phyloP scores from a whole-genome alignment of 2,888 invertebrate genomes.

The Eurytoma adleriae region DNA sequence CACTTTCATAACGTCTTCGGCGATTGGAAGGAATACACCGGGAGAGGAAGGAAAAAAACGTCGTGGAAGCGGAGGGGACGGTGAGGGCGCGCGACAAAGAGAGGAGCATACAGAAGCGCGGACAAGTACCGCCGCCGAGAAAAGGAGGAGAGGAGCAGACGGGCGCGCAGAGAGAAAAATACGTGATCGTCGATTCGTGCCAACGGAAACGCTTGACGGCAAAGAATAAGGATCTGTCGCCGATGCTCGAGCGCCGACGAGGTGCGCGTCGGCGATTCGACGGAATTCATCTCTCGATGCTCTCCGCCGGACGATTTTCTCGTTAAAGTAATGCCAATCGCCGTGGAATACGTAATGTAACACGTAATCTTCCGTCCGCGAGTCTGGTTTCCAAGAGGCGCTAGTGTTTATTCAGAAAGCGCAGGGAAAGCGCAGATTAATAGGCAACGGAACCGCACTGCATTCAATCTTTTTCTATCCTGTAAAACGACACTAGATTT shows the following conservation, averaged over 20 bases:
- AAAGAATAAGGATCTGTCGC: constrained; percentile 32
- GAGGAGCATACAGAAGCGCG: not conserved
- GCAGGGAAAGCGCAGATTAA: not conserved
- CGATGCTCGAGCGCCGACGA: constrained; percentile 4
- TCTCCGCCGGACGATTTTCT: constrained; percentile 19
- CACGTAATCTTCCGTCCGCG: no score
- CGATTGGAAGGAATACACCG: not conserved
- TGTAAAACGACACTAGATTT: no score
- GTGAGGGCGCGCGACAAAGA: not conserved
- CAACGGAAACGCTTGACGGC: constrained; percentile 36
- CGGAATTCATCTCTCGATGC: not conserved
- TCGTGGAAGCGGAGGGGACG: not conserved
- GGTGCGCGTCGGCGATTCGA: not conserved
- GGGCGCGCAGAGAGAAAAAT: constrained; percentile 5
- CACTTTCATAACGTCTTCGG: constrained; percentile 41
- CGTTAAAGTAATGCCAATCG: constrained; percentile 2
- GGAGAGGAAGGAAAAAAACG: not conserved
- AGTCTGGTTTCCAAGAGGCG: no score
- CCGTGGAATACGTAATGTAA: not conserved
- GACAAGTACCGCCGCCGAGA: constrained; percentile 5
- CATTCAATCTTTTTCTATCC: no score
- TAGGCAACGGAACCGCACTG: no score
- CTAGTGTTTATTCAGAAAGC: not conserved
- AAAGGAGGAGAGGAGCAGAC: not conserved
- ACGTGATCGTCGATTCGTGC: constrained; percentile 29